These are phyloP conservation scores for Haemorhous mexicanus DNA, from an alignment of 2,113 vertebrate genomes.

Conservation along the genomic window DNA sequence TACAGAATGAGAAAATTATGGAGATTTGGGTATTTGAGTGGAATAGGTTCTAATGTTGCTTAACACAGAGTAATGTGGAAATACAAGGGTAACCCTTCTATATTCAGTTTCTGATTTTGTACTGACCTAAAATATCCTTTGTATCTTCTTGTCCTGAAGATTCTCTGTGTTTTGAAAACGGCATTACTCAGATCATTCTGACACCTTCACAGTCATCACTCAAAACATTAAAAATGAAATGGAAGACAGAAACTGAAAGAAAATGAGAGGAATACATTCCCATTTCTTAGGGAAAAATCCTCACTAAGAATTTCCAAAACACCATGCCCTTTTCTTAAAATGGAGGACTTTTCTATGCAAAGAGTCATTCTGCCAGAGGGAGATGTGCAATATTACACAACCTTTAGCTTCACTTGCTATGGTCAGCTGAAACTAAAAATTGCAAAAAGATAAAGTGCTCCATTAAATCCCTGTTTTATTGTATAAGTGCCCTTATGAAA, in stretches of 20 bases:
- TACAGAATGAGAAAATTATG: not conserved
- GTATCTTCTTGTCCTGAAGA: not conserved
- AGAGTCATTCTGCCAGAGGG: slow-evolving; percentile 34
- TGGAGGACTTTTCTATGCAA: slow-evolving; percentile 7
- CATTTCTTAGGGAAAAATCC: not conserved
- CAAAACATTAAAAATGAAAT: not conserved
- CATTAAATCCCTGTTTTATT: slow-evolving; percentile 75
- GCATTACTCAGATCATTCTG: not conserved
- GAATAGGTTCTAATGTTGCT: not conserved
- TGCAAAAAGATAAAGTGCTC: slow-evolving; percentile 67
- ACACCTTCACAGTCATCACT: not conserved
- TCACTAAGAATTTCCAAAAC: not conserved
- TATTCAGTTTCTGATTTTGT: not conserved
- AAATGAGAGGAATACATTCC: not conserved
- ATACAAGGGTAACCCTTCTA: not conserved
- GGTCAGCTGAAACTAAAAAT: slow-evolving; percentile 76
- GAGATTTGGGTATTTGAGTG: not conserved
- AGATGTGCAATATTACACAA: slow-evolving; percentile 23
- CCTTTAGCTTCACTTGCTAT: slow-evolving; percentile 61
- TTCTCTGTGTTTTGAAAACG: not conserved
- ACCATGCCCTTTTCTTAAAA: slow-evolving; percentile 1
- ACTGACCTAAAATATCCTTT: not conserved
- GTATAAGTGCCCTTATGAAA: slow-evolving; percentile 75
- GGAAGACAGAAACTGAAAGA: not conserved
- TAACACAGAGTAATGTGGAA: not conserved